Percentiles rank a stretch among this genome's conserved stretches.
Evolutionary conservation across 2,113 vertebrate species (phyloP).

Genomic region (Triplophysa dalaica): DNA sequence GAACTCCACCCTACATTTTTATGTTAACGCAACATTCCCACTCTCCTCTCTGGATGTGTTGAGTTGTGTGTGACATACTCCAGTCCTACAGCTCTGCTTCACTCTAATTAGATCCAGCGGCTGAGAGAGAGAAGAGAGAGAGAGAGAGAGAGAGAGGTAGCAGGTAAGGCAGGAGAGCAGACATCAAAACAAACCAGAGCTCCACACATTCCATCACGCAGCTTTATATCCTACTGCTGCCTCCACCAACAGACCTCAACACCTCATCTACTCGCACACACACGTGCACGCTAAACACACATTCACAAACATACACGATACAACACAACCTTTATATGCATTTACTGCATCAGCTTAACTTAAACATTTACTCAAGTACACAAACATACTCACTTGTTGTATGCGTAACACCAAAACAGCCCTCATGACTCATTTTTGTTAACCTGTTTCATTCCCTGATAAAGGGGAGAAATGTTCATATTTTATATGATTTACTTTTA

Average conservation of each 20-base stretch:
- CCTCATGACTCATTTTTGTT: not conserved
- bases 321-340: not conserved
- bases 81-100: conserved; percentile 63
- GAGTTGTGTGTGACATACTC: conserved; percentile 75
- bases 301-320: not conserved
- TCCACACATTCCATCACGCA: conserved; percentile 74
- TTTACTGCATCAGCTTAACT: not conserved
- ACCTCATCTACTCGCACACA: conserved; percentile 44
- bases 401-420: not conserved
- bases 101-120: conserved; percentile 77
- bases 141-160: conserved; percentile 73
- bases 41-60: conserved; percentile 54
- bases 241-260: conserved; percentile 55
- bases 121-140: conserved; percentile 59
- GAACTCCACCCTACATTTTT: conserved; percentile 15
- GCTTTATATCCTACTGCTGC: conserved; percentile 50
- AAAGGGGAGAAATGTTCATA: not conserved
- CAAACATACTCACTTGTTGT: not conserved
- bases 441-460: not conserved
- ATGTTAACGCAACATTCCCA: conserved; percentile 7
- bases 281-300: conserved; percentile 27
- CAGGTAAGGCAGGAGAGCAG: conserved; percentile 73
- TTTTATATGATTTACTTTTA: too few relatives aligned
- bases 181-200: conserved; percentile 73
- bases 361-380: not conserved